A percentile compares a stretch with the other conserved stretches of the same genome.
phyloP scores from a whole-genome alignment of 2,888 invertebrate species.

The Lasioglossum leucozonium region DNA sequence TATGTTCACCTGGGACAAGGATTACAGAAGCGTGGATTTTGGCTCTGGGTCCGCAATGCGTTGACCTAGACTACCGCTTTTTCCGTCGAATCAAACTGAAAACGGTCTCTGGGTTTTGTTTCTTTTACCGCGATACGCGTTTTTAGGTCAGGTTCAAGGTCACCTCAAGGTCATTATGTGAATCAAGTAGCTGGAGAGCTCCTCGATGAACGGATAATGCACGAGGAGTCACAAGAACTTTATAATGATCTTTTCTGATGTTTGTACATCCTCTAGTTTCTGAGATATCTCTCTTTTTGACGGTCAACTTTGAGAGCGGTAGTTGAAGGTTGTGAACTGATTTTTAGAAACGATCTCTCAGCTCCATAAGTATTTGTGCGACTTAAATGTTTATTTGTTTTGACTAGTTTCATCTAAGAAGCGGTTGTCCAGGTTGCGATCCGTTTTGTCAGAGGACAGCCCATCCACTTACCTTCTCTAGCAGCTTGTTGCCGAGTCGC shows the following conservation, averaged over 20 bases:
- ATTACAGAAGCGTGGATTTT: neutral
- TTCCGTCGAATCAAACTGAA: neutral
- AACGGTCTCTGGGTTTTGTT: no score
- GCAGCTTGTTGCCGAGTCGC: constrained; percentile 91
- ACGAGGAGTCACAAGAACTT: no score
- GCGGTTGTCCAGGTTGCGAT: neutral
- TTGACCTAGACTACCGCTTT: neutral
- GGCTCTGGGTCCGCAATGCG: neutral
- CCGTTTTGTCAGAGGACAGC: neutral
- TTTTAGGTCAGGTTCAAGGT: constrained; percentile 24
- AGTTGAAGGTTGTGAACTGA: no score
- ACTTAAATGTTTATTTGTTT: neutral
- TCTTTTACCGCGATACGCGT: neutral
- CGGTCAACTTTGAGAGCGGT: no score
- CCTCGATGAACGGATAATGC: no score
- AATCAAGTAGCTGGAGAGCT: neutral
- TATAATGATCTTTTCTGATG: no score
- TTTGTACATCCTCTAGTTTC: no score
- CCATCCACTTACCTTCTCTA: constrained; percentile 90
- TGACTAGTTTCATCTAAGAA: neutral
- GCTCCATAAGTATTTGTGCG: neutral
- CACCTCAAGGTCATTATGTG: neutral
- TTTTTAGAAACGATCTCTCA: neutral
- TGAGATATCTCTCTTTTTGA: no score
- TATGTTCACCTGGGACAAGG: constrained; percentile 91